phyloP scores from a whole-genome alignment of 2,113 vertebrate species.

The Tragelaphus strepsiceros region DNA sequence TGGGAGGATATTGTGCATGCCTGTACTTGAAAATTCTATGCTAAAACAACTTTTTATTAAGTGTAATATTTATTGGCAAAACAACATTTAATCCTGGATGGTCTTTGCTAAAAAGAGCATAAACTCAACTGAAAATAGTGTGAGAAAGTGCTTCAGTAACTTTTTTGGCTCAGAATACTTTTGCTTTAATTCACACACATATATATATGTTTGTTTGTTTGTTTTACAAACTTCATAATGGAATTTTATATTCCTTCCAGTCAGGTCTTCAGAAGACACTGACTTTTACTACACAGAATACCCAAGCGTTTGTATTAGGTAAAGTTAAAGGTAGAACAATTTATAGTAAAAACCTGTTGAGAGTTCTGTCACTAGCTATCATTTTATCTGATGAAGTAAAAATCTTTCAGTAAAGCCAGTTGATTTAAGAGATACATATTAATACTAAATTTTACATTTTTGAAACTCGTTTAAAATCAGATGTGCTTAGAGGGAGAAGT shows the following conservation, averaged over 20 bases:
- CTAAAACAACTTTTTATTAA: neutral
- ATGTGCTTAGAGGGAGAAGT: neutral
- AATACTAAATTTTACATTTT: neutral
- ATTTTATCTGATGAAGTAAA: constrained; percentile 20
- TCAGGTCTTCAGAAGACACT: neutral
- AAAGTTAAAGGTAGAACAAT: neutral
- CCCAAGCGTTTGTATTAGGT: neutral
- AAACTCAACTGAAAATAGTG: neutral
- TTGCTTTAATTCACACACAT: neutral
- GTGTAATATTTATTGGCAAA: neutral
- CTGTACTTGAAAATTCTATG: constrained; percentile 20
- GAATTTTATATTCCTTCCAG: neutral
- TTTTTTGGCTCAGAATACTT: neutral
- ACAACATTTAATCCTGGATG: neutral
- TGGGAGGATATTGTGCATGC: neutral
- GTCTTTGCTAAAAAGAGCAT: neutral
- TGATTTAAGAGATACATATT: neutral
- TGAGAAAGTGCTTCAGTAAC: neutral
- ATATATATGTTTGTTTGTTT: neutral
- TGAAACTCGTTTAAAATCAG: neutral
- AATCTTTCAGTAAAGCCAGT: neutral
- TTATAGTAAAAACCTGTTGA: neutral
- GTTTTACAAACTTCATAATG: neutral
- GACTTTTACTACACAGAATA: neutral
- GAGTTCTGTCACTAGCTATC: neutral